Conservation (phyloP, 1,140 invertebrate genomes). For the Drosophila arawakana region DNA sequence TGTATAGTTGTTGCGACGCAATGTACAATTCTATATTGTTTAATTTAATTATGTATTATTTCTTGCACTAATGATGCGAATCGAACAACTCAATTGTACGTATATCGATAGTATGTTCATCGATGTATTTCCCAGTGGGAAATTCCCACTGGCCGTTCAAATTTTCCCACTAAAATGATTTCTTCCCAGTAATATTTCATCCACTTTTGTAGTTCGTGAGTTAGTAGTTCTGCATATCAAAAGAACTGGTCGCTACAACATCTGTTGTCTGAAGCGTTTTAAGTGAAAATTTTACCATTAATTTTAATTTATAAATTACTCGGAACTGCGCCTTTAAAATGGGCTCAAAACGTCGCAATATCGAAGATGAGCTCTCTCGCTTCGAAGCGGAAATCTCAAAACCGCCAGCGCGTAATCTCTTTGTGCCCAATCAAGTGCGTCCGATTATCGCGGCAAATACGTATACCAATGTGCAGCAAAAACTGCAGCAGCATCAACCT, state of each 20-base stretch:
- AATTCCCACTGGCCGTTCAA: no score
- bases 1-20: conserved; percentile 34
- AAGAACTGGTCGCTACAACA: conserved; percentile 10
- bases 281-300: conserved; percentile 46
- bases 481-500: conserved; percentile 85
- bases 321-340: conserved; percentile 39
- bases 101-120: no score
- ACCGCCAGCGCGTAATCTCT: conserved; percentile 74
- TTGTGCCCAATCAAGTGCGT: conserved; percentile 86
- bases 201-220: no score
- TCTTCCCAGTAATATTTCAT: background rate
- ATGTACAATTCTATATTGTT: conserved; percentile 31
- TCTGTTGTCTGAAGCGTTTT: conserved; percentile 50
- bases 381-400: conserved; percentile 94
- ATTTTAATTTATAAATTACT: conserved; percentile 19
- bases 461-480: conserved; percentile 88
- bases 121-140: no score
- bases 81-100: conserved; percentile 18
- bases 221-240: no score
- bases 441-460: conserved; percentile 89
- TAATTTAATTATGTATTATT: conserved; percentile 67
- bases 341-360: conserved; percentile 84
- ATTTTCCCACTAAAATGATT: background rate
- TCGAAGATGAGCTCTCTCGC: conserved; percentile 94
- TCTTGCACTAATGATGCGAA: conserved; percentile 28